Evolutionary conservation across 1,140 invertebrate genomes (phyloP).

Genomic region (honey bee (Apis mellifera)): Amel_HAv3.1 CM009934.2:10540001-10540500

Average conservation of each 20-base stretch:
- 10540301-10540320: background rate
- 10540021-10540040: background rate
- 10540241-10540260: constrained; percentile 67
- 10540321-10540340: background rate
- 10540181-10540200: constrained; percentile 72
- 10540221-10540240: constrained; percentile 65
- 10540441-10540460: constrained; percentile 43
- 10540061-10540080: background rate
- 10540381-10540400: constrained; percentile 23
- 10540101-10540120: background rate
- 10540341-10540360: background rate
- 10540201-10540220: constrained; percentile 72
- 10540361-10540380: constrained; percentile 33
- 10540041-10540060: background rate
- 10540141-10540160: constrained; percentile 75
- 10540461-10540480: constrained; percentile 51
- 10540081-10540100: background rate
- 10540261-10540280: constrained; percentile 66
- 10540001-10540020: constrained; percentile 67
- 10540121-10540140: constrained; percentile 69
- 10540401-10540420: constrained; percentile 28
- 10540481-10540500: constrained; percentile 43
- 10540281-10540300: constrained; percentile 30
- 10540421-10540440: constrained; percentile 30
- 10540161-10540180: constrained; percentile 70